A percentile compares a stretch with the other conserved stretches of the same genome.
Evolutionary conservation across 2,888 invertebrate genomes (phyloP).

Genomic region (Oligia latruncula): DNA sequence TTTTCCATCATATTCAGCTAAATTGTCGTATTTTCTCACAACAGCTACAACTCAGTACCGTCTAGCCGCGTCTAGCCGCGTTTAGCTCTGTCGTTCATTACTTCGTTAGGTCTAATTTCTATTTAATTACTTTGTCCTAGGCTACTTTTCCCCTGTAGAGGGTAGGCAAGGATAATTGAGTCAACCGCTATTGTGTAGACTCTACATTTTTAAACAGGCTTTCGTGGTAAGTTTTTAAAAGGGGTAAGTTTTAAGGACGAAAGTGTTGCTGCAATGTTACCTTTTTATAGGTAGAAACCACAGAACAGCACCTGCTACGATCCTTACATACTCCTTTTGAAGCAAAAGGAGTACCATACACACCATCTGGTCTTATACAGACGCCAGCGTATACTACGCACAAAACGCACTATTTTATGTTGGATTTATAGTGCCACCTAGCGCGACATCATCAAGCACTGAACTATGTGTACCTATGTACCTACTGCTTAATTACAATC

Average conservation of each 20-base stretch:
- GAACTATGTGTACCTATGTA: too few species aligned
- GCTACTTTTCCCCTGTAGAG: constrained; percentile 27
- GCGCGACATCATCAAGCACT: too few species aligned
- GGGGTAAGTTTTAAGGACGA: neutral
- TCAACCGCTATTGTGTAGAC: neutral
- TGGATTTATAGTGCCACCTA: too few species aligned
- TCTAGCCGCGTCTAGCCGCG: constrained; percentile 21
- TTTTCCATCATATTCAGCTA: neutral
- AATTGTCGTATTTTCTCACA: neutral
- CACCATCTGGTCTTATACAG: too few species aligned
- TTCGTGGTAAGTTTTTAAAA: constrained; percentile 2
- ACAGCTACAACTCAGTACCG: neutral
- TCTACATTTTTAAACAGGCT: constrained; percentile 17
- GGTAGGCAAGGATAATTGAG: constrained; percentile 42
- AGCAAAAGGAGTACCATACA: too few species aligned
- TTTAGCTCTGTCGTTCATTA: constrained; percentile 25
- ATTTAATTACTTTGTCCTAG: constrained; percentile 46
- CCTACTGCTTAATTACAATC: too few species aligned
- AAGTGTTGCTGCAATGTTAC: neutral
- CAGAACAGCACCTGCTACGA: neutral
- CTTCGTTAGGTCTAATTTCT: constrained; percentile 47
- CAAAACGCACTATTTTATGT: too few species aligned
- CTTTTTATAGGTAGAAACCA: neutral
- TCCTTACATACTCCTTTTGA: too few species aligned
- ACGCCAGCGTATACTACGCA: too few species aligned